Base-by-base conservation (phyloP, 37 sponge, comb jelly and placozoan genomes). In the Cladorhizidae sp. region DNA sequence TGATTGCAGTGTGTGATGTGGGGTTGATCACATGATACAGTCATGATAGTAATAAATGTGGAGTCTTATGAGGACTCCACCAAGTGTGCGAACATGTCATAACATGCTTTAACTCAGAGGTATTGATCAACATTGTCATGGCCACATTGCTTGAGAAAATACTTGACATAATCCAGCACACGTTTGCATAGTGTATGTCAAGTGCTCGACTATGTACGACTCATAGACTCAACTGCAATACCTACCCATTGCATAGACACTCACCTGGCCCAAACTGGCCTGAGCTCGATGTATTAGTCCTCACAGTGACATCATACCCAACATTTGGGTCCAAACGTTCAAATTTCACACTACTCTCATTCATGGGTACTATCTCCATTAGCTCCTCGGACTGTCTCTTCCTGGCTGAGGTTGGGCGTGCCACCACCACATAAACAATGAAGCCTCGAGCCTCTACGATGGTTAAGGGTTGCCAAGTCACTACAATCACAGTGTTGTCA, bases 361-460 rank as follows among this genome's bases (percentile, higher is more conserved):
- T 45, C n/a, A 11, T n/a, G 18, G 77, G 39, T 21, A 58, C 77
- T 39, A 3, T 61, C 32, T 2, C 32, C 7, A 18, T 22, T 3
- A 57, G n/a, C 3, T 11, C 36, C 7, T 8, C 50, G 14, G n/a
- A n/a, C 70, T 79, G 80, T 41, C 80, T 67, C 69, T 68, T 79
- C 23, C 80, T 28, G 12, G 64, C 28, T 14, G 40, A 35, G 2
- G 26, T 42, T 35, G 40, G 75, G 5, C 7, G 0, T 25, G 51
- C 75, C 3, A 77, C 41, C 31, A 76, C 55, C 31, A 56, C 36
- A 28, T 84, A 84, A 40, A 26, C 8, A 18, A 74, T 25, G 37
- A 84, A 69, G 3, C 84, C 75, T 41, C 56, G 64, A 40, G 77
- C 76, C 77, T 84, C 69, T 20, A 76, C 77, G 0, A 84, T 54